Evolutionary conservation across 2,888 invertebrate genomes (phyloP).

Genomic region (Hemistola chrysoprasaria): DNA sequence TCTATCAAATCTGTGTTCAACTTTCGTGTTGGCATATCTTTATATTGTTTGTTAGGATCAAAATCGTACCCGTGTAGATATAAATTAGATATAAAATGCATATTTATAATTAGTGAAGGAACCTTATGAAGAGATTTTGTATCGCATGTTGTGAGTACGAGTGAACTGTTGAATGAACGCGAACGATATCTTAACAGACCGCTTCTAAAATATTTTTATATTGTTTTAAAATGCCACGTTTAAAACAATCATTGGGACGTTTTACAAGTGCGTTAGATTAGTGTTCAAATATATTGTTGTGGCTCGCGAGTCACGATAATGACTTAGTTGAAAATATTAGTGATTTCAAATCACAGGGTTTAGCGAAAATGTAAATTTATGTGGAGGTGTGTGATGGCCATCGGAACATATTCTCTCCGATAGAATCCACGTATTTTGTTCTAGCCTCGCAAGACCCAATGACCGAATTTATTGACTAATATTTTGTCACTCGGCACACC

Average conservation of each 20-base stretch:
- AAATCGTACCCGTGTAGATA: slow-evolving; percentile 41
- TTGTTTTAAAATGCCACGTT: slow-evolving; percentile 15
- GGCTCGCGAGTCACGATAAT: slow-evolving; percentile 23
- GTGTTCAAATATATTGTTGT: slow-evolving; percentile 19
- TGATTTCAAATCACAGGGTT: slow-evolving; percentile 33
- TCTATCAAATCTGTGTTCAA: not conserved
- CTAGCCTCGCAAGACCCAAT: too few species aligned
- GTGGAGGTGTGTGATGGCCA: slow-evolving; percentile 23
- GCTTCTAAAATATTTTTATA: slow-evolving; percentile 21
- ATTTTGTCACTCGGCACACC: too few species aligned
- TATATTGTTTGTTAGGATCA: slow-evolving; percentile 26
- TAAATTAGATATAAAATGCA: slow-evolving; percentile 47
- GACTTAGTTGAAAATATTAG: slow-evolving; percentile 16
- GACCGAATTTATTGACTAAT: too few species aligned
- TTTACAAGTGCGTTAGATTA: slow-evolving; percentile 23
- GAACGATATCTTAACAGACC: slow-evolving; percentile 16
- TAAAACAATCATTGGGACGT: slow-evolving; percentile 15
- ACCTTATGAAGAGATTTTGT: slow-evolving; percentile 69
- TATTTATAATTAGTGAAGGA: slow-evolving; percentile 54
- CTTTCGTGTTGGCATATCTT: slow-evolving; percentile 8
- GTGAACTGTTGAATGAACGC: slow-evolving; percentile 31
- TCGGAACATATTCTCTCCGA: not conserved
- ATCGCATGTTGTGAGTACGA: slow-evolving; percentile 59
- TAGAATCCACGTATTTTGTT: slow-evolving; percentile 1
- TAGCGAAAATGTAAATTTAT: slow-evolving; percentile 24